These are phyloP conservation scores for Falcunculus frontatus DNA, from an alignment of 2,113 vertebrate genomes.

Conservation along the genomic window DNA sequence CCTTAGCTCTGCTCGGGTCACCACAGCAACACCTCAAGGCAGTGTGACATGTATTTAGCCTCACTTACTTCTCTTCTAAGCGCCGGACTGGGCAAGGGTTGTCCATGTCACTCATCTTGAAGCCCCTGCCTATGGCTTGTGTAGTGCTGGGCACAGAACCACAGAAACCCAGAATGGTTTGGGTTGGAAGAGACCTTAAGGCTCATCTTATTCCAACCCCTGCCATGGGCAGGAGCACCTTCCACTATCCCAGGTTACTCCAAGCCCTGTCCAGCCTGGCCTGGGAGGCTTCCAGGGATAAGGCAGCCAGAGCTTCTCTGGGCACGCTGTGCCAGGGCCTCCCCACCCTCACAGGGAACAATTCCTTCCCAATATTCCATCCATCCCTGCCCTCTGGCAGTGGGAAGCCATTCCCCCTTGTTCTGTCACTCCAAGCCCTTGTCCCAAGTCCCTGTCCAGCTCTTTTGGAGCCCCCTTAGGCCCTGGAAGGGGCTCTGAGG, in stretches of 20 bases:
- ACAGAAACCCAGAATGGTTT: not conserved
- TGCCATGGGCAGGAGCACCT: not conserved
- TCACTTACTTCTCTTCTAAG: not conserved
- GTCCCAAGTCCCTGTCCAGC: not conserved
- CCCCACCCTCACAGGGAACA: fast-evolving
- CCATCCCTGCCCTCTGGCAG: not conserved
- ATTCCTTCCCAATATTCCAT: not conserved
- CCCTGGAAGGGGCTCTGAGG: not conserved
- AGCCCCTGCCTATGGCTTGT: not conserved
- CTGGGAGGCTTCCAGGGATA: not conserved
- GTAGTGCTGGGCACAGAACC: not conserved
- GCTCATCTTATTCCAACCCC: not conserved
- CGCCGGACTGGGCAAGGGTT: not conserved
- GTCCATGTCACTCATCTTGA: fast-evolving
- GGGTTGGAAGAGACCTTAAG: not conserved
- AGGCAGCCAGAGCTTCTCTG: not conserved
- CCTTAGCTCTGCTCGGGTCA: not conserved
- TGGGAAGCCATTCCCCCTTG: not conserved
- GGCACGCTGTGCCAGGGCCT: not conserved
- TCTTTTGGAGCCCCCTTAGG: not conserved
- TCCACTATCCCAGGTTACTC: not conserved
- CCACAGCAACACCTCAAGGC: not conserved
- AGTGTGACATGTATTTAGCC: fast-evolving
- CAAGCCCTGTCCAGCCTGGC: not conserved
- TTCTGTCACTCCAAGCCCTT: not conserved